These are phyloP conservation scores for Accipiter cooperii DNA, from an alignment of 2,113 vertebrate genomes.

Conservation along the genomic window DNA sequence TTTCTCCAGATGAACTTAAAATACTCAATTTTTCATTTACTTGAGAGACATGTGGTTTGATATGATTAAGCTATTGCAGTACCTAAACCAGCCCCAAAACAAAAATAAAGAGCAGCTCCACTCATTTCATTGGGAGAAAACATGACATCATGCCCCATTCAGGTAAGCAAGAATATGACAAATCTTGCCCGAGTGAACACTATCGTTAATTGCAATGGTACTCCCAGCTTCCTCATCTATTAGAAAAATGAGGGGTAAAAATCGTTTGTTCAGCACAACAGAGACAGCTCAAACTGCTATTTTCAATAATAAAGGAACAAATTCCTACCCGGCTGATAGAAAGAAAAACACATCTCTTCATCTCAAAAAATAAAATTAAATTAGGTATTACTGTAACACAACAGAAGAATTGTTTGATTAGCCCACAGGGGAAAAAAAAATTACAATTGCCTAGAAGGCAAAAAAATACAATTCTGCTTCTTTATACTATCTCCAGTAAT, in stretches of 20 bases:
- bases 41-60: background rate
- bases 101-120: background rate
- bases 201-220: background rate
- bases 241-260: background rate
- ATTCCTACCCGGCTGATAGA: background rate
- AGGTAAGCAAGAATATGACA: conserved; percentile 23
- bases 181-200: background rate
- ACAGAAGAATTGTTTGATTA: background rate
- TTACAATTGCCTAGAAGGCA: background rate
- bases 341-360: background rate
- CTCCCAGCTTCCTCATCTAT: background rate
- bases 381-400: background rate
- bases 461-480: background rate
- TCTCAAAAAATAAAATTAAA: background rate
- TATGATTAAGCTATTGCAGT: background rate
- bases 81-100: background rate
- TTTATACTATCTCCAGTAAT: background rate
- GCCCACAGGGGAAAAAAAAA: background rate
- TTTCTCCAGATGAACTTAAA: background rate
- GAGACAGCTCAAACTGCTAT: background rate
- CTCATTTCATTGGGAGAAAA: background rate
- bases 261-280: background rate
- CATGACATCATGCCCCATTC: conserved; percentile 12
- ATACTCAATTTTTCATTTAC: background rate
- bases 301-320: background rate